Conservation (phyloP, 2,888 invertebrate species). For the Pandemis corylana region DNA sequence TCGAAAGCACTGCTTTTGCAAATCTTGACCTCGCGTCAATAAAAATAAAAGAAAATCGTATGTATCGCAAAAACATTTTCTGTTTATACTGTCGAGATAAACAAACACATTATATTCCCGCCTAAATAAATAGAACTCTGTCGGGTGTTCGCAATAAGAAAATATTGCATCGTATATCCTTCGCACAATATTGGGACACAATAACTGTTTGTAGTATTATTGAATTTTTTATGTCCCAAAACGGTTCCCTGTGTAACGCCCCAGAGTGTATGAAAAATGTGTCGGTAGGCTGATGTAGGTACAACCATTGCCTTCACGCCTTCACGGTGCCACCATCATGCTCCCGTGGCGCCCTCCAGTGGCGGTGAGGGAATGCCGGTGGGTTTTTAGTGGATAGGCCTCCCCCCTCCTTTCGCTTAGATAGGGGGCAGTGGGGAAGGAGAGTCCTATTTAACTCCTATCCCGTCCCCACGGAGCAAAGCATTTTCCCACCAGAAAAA, state of each 20-base stretch:
- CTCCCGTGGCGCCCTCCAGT: no score
- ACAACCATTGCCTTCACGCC: not conserved
- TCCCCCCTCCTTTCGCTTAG: no score
- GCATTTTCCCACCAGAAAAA: no score
- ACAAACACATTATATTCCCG: slow-evolving; percentile 5
- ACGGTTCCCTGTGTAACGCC: not conserved
- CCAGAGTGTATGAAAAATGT: not conserved
- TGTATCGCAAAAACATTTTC: slow-evolving; percentile 4
- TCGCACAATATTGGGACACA: slow-evolving; percentile 17
- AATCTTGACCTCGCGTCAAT: not conserved
- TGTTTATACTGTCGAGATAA: not conserved
- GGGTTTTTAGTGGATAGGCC: no score
- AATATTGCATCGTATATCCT: slow-evolving; percentile 22
- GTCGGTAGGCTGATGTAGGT: not conserved
- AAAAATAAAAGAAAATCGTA: not conserved
- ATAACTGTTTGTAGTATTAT: slow-evolving; percentile 15
- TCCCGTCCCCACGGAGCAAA: no score
- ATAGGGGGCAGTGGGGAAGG: no score
- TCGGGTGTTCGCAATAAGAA: slow-evolving; percentile 14
- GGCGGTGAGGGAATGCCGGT: no score
- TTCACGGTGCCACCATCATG: no score
- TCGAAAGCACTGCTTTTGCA: not conserved
- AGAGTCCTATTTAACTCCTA: no score
- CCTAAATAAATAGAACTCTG: slow-evolving; percentile 24
- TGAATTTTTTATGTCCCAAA: slow-evolving; percentile 18